Conservation (phyloP, 2,888 invertebrate genomes). For the Polydrusus pterygomalis region DNA sequence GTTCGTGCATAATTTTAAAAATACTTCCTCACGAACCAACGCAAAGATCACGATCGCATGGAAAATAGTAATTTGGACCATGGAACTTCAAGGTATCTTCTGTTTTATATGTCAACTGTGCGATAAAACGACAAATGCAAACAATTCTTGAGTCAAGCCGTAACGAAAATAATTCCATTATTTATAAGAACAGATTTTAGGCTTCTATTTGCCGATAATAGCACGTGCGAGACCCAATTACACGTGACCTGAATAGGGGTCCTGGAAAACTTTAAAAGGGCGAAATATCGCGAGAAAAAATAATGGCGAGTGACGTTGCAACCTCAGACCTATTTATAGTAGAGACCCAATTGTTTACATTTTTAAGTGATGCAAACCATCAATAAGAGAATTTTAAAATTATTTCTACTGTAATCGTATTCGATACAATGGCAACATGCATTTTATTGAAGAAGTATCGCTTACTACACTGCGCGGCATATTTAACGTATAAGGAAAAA, state of each 20-base stretch:
- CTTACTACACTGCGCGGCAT: too few species aligned
- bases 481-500: too few species aligned
- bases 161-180: slow-evolving; percentile 32
- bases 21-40: neutral
- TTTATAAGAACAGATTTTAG: slow-evolving; percentile 31
- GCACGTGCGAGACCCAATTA: slow-evolving; percentile 7
- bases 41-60: slow-evolving; percentile 22
- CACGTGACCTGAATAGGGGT: neutral
- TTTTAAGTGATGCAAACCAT: too few species aligned
- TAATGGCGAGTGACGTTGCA: too few species aligned
- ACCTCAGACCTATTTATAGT: too few species aligned
- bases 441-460: too few species aligned
- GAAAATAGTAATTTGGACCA: slow-evolving; percentile 25
- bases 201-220: slow-evolving; percentile 10
- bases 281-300: neutral
- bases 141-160: slow-evolving; percentile 2
- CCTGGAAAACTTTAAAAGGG: neutral
- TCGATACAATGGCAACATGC: too few species aligned
- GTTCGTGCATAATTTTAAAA: slow-evolving; percentile 13
- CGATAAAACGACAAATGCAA: slow-evolving; percentile 22
- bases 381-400: too few species aligned
- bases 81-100: slow-evolving; percentile 23
- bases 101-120: slow-evolving; percentile 14
- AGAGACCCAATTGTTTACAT: too few species aligned
- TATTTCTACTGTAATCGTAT: too few species aligned